phyloP scores from a whole-genome alignment of 2,888 invertebrate species.

The Drosophila paracracens region DNA sequence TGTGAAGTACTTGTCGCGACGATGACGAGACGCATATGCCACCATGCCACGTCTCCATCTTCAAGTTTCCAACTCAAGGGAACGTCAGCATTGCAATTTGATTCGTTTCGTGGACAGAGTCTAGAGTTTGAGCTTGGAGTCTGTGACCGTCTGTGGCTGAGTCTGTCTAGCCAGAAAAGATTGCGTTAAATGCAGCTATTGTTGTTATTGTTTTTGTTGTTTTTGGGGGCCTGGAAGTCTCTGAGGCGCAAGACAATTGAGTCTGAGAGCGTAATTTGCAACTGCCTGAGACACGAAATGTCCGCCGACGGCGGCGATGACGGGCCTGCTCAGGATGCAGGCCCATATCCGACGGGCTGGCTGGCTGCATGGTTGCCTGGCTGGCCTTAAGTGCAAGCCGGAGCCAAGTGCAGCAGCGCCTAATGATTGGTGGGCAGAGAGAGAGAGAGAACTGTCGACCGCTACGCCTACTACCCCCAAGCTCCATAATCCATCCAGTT shows the following conservation, averaged over 20 bases:
- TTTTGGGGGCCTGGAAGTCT: slow-evolving; percentile 57
- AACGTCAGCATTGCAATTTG: slow-evolving; percentile 50
- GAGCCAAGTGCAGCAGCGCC: slow-evolving; percentile 65
- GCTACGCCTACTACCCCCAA: slow-evolving; percentile 59
- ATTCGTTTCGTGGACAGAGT: slow-evolving; percentile 10
- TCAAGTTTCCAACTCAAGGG: slow-evolving; percentile 21
- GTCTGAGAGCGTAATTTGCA: slow-evolving; percentile 82
- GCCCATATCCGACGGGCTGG: slow-evolving; percentile 47
- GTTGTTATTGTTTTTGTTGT: slow-evolving; percentile 54
- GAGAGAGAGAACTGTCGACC: slow-evolving; percentile 24
- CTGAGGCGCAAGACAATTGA: slow-evolving; percentile 82
- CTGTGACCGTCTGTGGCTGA: slow-evolving; percentile 58
- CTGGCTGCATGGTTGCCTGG: slow-evolving; percentile 31
- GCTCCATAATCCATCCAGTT: slow-evolving; percentile 10
- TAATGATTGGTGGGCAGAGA: slow-evolving; percentile 59
- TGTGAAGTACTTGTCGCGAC: slow-evolving; percentile 78
- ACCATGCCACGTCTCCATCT: slow-evolving; percentile 18
- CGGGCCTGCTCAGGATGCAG: slow-evolving; percentile 72
- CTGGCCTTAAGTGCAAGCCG: slow-evolving; percentile 59
- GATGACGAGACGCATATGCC: slow-evolving; percentile 73
- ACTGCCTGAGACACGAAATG: slow-evolving; percentile 78
- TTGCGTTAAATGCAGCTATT: slow-evolving; percentile 76
- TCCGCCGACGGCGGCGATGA: slow-evolving; percentile 47
- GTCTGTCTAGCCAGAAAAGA: slow-evolving; percentile 75
- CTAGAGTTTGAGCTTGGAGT: slow-evolving; percentile 4